Percentiles rank a stretch among this genome's conserved stretches.
Conservation (phyloP, 2,888 invertebrate genomes). For the Agapostemon virescens region DNA sequence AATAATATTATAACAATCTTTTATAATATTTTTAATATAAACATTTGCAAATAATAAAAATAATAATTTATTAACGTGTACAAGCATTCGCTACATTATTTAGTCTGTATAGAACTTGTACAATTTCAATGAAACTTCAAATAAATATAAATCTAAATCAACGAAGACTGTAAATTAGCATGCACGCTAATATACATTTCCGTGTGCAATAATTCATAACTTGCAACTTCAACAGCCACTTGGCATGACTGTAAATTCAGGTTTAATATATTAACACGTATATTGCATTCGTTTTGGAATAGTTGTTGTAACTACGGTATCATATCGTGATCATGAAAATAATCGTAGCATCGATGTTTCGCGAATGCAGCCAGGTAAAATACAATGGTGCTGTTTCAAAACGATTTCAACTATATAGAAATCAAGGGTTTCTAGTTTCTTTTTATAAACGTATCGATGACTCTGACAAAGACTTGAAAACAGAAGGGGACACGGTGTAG, state of each 20-base stretch:
- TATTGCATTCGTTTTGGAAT: slow-evolving; percentile 40
- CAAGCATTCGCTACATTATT: slow-evolving; percentile 8
- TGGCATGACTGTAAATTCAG: slow-evolving; percentile 37
- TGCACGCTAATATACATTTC: slow-evolving; percentile 32
- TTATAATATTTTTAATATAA: slow-evolving; percentile 19
- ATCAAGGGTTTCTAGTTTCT: background rate
- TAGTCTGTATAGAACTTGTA: slow-evolving; percentile 22
- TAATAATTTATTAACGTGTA: slow-evolving; percentile 34
- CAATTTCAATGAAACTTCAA: slow-evolving; percentile 25
- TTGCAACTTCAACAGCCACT: slow-evolving; percentile 24
- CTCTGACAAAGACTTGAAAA: slow-evolving; percentile 5
- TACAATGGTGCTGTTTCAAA: background rate
- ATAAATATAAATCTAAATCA: slow-evolving; percentile 42
- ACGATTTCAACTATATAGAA: slow-evolving; percentile 14
- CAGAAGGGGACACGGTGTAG: background rate
- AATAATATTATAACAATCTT: slow-evolving; percentile 20
- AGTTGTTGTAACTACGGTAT: slow-evolving; percentile 10
- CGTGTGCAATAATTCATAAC: slow-evolving; percentile 34
- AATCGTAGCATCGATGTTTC: background rate
- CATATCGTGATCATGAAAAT: slow-evolving; percentile 6
- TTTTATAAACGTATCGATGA: slow-evolving; percentile 4
- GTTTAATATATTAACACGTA: slow-evolving; percentile 35
- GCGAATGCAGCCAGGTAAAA: background rate
- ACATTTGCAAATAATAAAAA: slow-evolving; percentile 17
- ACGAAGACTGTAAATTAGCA: slow-evolving; percentile 18